Evolutionary conservation across 2,888 invertebrate species (phyloP), one percentile per base, ranked within the genome.

Genomic region (Tachina lurida): DNA sequence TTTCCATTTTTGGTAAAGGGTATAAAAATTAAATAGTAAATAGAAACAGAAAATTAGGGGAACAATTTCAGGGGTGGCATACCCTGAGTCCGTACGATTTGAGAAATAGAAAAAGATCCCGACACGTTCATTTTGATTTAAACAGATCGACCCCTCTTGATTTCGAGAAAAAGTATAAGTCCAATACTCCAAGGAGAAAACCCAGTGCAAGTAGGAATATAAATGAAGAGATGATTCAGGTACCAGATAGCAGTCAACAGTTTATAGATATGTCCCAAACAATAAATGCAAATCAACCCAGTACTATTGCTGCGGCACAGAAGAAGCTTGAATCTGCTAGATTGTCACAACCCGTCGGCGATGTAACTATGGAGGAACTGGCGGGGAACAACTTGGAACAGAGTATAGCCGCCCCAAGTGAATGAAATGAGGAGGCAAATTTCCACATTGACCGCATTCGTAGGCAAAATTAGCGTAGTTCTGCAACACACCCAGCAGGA

Each of bases 401-500:
- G 1, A 9, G 10, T 12, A 5, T 31, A 4, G 4, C 58, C 31
- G 3, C 31, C 13, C 13, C 31, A 58, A 13, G 12, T 65, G 12
- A 22, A 1, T 2, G 65, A 45, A 12, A 45, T 65, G 15, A 65
- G 8, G 43, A 10, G 45, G 15, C 63, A 65, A 45, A 65, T 65
- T 47, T 47, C 45, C 1, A 22, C 45, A 22, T 22, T 65, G 10
- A 47, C 22, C 13, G 45, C 13, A 19, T 9, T 47, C 1, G 10
- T 65, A 13, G 17, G 65, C 0, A 65, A 47, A 22, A 65, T 65
- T 7, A 22, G 45, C 8, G 3, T 65, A 5, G 45, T 65, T 12
- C 13, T 65, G 43, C 65, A 65, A 22, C 19, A 22, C 9, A 49
- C 49, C 1, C 65, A 65, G 15, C 47, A 65, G 8, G 65, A 65